Evolutionary conservation across 2,113 vertebrate species (phyloP).

Genomic region (Dicaeum eximium): DNA sequence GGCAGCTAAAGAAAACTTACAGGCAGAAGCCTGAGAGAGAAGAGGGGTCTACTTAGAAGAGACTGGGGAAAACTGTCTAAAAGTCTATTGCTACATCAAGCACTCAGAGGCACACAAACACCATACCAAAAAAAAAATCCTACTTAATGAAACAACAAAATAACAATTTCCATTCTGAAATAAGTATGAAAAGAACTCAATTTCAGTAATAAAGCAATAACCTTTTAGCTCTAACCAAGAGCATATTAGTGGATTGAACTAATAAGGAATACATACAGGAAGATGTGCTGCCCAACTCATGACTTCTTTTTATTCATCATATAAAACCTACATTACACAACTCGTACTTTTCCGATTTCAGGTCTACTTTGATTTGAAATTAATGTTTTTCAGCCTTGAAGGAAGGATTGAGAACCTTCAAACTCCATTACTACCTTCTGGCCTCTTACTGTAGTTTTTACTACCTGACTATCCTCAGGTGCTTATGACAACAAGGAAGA

Average conservation of each 20-base stretch:
- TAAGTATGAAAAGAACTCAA: background rate
- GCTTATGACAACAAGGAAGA: background rate
- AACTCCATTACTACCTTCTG: background rate
- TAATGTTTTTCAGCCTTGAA: background rate
- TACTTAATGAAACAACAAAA: background rate
- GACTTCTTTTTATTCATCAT: background rate
- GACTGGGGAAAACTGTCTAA: background rate
- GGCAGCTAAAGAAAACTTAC: background rate
- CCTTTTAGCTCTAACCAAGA: background rate
- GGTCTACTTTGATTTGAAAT: background rate
- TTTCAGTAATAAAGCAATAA: background rate
- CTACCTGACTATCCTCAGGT: background rate
- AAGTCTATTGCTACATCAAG: background rate
- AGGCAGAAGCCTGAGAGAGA: background rate
- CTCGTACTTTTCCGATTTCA: background rate
- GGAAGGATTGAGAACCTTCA: background rate
- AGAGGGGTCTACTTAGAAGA: background rate
- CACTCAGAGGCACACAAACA: background rate
- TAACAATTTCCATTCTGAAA: background rate
- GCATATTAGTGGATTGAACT: background rate
- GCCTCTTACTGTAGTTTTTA: background rate
- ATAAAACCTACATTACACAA: background rate
- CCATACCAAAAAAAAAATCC: background rate
- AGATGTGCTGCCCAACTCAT: background rate
- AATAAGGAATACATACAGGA: background rate